Conservation (phyloP, 2,888 invertebrate genomes). For the Malthinus seriepunctatus region DNA sequence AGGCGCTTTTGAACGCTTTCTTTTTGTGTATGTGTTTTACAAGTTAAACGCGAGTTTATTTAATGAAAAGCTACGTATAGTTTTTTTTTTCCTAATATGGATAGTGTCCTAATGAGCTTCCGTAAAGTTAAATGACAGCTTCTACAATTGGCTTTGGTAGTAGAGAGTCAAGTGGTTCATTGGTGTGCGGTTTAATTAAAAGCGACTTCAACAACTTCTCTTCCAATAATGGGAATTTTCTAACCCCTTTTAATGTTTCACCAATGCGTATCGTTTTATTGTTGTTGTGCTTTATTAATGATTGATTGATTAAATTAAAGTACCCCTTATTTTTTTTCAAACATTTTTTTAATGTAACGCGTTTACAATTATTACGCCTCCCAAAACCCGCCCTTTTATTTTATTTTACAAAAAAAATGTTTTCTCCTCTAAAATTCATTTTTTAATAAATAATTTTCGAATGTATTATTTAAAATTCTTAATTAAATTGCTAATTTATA, state of each 20-base stretch:
- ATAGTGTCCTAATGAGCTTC: conserved; percentile 29
- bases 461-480: too few relatives aligned
- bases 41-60: conserved; percentile 22
- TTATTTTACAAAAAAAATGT: not conserved
- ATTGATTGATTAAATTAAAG: conserved; percentile 6
- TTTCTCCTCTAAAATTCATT: too few relatives aligned
- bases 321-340: not conserved
- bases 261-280: conserved; percentile 22
- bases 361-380: not conserved
- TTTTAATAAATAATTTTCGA: too few relatives aligned
- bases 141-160: conserved; percentile 33
- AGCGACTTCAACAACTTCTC: conserved; percentile 38
- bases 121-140: conserved; percentile 24
- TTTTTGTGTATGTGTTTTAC: not conserved
- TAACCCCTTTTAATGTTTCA: conserved; percentile 34
- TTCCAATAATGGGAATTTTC: conserved; percentile 38
- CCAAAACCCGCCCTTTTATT: not conserved
- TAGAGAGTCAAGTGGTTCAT: conserved; percentile 38
- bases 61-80: conserved; percentile 18
- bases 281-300: not conserved
- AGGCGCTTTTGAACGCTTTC: conserved; percentile 13
- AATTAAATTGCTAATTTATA: too few relatives aligned
- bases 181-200: conserved; percentile 40
- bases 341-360: not conserved
- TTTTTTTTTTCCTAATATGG: conserved; percentile 15